Conservation (phyloP, 2,888 invertebrate species). For the Phania funesta region DNA sequence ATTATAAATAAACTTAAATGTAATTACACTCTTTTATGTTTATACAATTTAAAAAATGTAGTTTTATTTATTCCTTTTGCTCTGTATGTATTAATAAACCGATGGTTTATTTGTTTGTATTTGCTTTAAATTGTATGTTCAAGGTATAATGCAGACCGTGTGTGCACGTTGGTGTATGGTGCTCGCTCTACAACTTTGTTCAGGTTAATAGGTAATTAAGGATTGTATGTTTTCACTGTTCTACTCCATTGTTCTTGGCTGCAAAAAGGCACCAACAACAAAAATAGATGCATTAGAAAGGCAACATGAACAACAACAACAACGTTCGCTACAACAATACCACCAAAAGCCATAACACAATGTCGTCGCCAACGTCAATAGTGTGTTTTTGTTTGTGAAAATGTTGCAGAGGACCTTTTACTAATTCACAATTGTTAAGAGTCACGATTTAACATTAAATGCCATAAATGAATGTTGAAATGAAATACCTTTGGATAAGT, state of each 20-base stretch:
- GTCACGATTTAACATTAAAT: slow-evolving; percentile 59
- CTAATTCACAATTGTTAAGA: slow-evolving; percentile 54
- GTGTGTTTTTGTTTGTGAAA: slow-evolving; percentile 27
- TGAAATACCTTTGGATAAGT: slow-evolving; percentile 40
- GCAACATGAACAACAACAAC: not conserved
- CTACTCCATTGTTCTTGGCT: slow-evolving; percentile 44
- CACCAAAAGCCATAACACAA: slow-evolving; percentile 2
- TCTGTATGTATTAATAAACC: slow-evolving; percentile 17
- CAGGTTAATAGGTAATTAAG: slow-evolving; percentile 66
- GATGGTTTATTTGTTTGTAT: slow-evolving; percentile 44
- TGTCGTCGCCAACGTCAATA: slow-evolving; percentile 2
- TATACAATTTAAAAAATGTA: not conserved
- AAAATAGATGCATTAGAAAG: not conserved
- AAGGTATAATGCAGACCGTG: not conserved
- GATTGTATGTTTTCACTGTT: slow-evolving; percentile 57
- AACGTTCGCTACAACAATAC: not conserved
- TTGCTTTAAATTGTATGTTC: slow-evolving; percentile 43
- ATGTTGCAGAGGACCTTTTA: slow-evolving; percentile 34
- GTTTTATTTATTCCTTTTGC: slow-evolving; percentile 7
- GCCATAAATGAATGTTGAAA: slow-evolving; percentile 41
- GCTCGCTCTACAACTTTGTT: slow-evolving; percentile 34
- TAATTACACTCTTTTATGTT: slow-evolving; percentile 11
- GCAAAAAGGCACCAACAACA: slow-evolving; percentile 12
- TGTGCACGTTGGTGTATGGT: not conserved
- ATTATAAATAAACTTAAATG: not conserved